Base-by-base conservation (phyloP, 2,888 invertebrate species). In the Blastobasis adustella region DNA sequence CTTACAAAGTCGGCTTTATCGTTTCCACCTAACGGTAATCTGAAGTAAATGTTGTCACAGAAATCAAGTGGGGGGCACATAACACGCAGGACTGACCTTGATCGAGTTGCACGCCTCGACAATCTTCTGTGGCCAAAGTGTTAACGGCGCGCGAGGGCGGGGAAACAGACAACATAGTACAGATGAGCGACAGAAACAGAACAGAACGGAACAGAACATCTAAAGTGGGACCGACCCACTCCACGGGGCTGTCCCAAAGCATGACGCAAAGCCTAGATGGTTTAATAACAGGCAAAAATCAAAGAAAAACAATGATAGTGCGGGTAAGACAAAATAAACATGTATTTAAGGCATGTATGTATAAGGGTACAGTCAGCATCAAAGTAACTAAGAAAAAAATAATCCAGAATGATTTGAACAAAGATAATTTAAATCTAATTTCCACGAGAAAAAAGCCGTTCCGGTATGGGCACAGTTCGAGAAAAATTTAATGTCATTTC, bases 31-130 rank as follows among this genome's bases (percentile, higher is more conserved):
- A n/a, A 5, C 46, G n/a, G 23, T 23, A 23, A 23, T 23, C 23
- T 23, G 23, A 23, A 50, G 10, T 65, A 71, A 66, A 66, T 62
- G 61, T 56, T 57, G 60, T 62, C 61, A 59, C 54, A 63, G 60
- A 57, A 60, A 62, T 59, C 51, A 55, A 63, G 58, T 54, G 60
- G 42, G n/a, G 42, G 42, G n/a, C 62, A 65, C 61, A 63, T 57
- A 61, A 59, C 75, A 76, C 76, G 72, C 73, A 61, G 68, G 64
- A 87, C 87, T 86, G 73, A 96, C 96, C 95, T 96, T 96, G 83
- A 96, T 93, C 79, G 95, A 94, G 91, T 95, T 94, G 94, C 95
- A 95, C 92, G 95, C 95, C 92, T 96, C 95, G 92, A 95, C 92
- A 92, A 96, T 94, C 95, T 95, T 95, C 95, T 95, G 94, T 90